A percentile compares a stretch with the other conserved stretches of the same genome.
phyloP scores from a whole-genome alignment of 2,797 vertebrate species.

The Knipowitschia caucasica region DNA sequence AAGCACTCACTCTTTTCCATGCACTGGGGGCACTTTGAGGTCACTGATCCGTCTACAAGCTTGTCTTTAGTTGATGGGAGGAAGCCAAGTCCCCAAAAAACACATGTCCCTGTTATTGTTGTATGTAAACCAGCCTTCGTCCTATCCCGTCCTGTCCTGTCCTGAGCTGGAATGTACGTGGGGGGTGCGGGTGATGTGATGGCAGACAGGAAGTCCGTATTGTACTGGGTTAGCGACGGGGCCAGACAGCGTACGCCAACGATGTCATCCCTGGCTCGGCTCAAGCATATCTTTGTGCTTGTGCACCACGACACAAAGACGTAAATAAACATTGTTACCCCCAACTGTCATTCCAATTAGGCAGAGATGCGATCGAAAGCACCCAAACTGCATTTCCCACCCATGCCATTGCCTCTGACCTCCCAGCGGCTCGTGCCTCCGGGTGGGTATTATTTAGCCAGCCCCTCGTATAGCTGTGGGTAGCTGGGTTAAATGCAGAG shows the following conservation, averaged over 20 bases:
- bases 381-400: slow-evolving; percentile 60
- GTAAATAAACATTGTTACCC: slow-evolving; percentile 84
- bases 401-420: slow-evolving; percentile 74
- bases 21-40: not conserved
- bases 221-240: slow-evolving; percentile 75
- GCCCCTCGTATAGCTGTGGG: slow-evolving; percentile 59
- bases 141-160: slow-evolving; percentile 45
- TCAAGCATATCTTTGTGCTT: slow-evolving; percentile 83
- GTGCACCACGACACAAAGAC: slow-evolving; percentile 85
- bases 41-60: not conserved
- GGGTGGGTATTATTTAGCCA: slow-evolving; percentile 73
- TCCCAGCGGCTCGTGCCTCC: slow-evolving; percentile 64
- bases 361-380: slow-evolving; percentile 63
- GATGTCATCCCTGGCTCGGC: slow-evolving; percentile 73
- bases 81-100: slow-evolving; percentile 8
- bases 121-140: slow-evolving; percentile 7
- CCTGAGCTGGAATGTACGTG: slow-evolving; percentile 54
- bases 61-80: slow-evolving; percentile 2
- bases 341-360: slow-evolving; percentile 88
- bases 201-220: slow-evolving; percentile 78
- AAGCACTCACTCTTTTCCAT: not conserved
- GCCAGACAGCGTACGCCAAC: slow-evolving; percentile 83
- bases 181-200: slow-evolving; percentile 38
- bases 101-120: slow-evolving; percentile 7
- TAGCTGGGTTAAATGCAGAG: slow-evolving; percentile 73